Percentiles rank a stretch among this genome's conserved stretches.
phyloP scores from a whole-genome alignment of 2,888 invertebrate genomes.

The Sacculina carcini region DNA sequence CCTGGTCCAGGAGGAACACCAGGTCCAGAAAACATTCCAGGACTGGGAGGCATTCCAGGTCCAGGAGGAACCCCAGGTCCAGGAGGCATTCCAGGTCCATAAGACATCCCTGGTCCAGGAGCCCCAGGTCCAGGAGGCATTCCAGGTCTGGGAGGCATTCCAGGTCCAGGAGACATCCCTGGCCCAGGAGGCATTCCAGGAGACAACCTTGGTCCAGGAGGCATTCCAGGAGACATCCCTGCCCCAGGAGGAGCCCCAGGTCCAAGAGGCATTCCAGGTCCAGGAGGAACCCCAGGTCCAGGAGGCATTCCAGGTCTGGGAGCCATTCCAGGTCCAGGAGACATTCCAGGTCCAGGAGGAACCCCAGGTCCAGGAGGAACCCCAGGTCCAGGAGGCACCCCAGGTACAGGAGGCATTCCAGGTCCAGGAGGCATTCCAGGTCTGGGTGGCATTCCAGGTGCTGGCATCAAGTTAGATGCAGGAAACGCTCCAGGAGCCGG shows the following conservation, averaged over 20 bases:
- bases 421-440: too few relatives aligned
- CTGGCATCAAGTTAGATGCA: not conserved
- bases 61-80: constrained; percentile 25
- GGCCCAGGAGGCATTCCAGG: not conserved
- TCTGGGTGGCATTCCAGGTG: too few relatives aligned
- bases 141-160: constrained; percentile 9
- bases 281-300: constrained; percentile 7
- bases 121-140: constrained; percentile 11
- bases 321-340: not conserved
- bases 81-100: constrained; percentile 15
- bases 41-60: not conserved
- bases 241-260: constrained; percentile 7
- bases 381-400: constrained; percentile 10
- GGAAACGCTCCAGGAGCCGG: constrained; percentile 2
- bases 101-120: constrained; percentile 8
- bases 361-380: constrained; percentile 15
- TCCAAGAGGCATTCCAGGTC: constrained; percentile 7
- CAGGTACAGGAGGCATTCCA: too few relatives aligned
- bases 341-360: constrained; percentile 7
- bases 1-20: constrained; percentile 12
- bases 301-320: constrained; percentile 8
- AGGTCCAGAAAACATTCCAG: constrained; percentile 13
- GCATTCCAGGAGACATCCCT: not conserved
- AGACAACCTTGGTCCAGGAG: not conserved
- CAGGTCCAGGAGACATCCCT: constrained; percentile 2